Evolutionary conservation across 1,140 invertebrate genomes (phyloP), one percentile per base, ranked within the genome.

Genomic region (Drosophila santomea): DNA sequence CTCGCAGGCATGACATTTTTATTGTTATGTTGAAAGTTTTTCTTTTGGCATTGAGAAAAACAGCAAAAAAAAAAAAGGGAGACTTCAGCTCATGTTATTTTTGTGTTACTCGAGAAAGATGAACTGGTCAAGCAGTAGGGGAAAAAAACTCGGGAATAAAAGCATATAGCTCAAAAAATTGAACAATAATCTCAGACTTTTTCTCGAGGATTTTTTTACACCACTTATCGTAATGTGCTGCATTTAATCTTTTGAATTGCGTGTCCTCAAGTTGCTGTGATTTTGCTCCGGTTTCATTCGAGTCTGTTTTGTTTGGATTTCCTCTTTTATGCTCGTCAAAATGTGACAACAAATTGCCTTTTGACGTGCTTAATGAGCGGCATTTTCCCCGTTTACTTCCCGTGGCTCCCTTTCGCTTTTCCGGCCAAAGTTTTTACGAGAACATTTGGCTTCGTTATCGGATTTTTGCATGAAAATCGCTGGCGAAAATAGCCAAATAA

Each of bases 341-440:
- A 76, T 89, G 83, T 89, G 84, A 83, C 83, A 89, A 88, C 79
- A 89, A 86, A 86, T 89, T 86, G 82, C 74, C 80, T 86, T 86
- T 69, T 88, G 78, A 88, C 83, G 78, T 85, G 83, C 78, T 68
- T 85, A 85, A 85, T 88, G 82, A 88, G 83, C 69, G 45, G 25
- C 68, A 71, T 72, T 72, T 72, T 28, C 66, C 43, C 67, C 17
- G 25, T 36, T 56, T 35, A 35, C 67, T 32, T 39, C 14, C 56
- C 73, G 54, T 74, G 62, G 28, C 56, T 59, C 63, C 35, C 57
- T 43, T 43, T 41, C 3, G 15, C 8, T 62, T 66, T 47, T 38
- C 11, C n/a, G 41, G 47, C 15, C 32, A 55, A 74, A 74, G 57
- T 74, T 74, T 73, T 73, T 48, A 50, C 66, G 57, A 39, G 35